phyloP scores from a whole-genome alignment of 2,888 invertebrate genomes.

The Falcaria lacertinaria region DNA sequence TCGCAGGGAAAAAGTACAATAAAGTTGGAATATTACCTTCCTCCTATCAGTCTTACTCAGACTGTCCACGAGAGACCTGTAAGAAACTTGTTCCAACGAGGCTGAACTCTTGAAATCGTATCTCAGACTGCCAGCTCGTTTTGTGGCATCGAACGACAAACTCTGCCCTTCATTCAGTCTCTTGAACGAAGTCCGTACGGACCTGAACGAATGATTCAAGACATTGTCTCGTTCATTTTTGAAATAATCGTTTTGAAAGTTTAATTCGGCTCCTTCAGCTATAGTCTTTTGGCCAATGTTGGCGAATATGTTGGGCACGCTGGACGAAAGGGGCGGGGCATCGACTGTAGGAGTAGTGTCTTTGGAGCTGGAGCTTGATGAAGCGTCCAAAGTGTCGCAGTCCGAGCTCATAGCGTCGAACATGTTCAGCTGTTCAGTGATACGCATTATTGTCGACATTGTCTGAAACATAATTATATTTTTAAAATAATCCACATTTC shows the following conservation, averaged over 20 bases:
- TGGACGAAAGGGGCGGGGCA: constrained; percentile 49
- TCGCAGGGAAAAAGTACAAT: too few species aligned
- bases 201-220: constrained; percentile 54
- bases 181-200: constrained; percentile 41
- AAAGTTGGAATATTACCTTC: too few species aligned
- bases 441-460: constrained; percentile 86
- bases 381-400: constrained; percentile 81
- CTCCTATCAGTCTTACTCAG: constrained; percentile 40
- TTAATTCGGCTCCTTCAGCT: constrained; percentile 40
- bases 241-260: constrained; percentile 66
- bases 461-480: constrained; percentile 53
- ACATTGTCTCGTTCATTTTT: constrained; percentile 43
- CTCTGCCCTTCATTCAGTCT: constrained; percentile 42
- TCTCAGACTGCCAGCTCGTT: constrained; percentile 44
- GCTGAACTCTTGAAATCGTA: constrained; percentile 51
- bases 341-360: constrained; percentile 82
- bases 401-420: constrained; percentile 87
- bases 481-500: too few species aligned
- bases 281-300: constrained; percentile 33
- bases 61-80: constrained; percentile 47
- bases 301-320: constrained; percentile 50
- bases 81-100: constrained; percentile 58
- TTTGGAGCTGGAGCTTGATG: constrained; percentile 78
- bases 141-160: constrained; percentile 45
- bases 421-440: constrained; percentile 87